These are phyloP conservation scores for Chionodraco myersi DNA, from an alignment of 2,113 vertebrate genomes.

Conservation along the genomic window DNA sequence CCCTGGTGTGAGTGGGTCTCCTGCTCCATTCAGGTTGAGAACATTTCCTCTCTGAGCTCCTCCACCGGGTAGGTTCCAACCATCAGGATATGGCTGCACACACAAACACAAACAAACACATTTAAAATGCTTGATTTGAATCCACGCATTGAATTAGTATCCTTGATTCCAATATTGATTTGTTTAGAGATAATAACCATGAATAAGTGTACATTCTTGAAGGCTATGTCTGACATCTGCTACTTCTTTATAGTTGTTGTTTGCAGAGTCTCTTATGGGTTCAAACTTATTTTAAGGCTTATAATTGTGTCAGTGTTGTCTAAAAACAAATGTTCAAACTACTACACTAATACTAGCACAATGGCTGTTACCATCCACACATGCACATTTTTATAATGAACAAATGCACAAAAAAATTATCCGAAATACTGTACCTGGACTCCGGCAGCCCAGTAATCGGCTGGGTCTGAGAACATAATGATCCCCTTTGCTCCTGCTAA, in stretches of 20 bases:
- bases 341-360: neutral
- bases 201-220: neutral
- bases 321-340: neutral
- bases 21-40: conserved; percentile 92
- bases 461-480: conserved; percentile 95
- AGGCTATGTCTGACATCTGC: neutral
- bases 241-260: neutral
- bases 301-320: neutral
- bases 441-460: conserved; percentile 90
- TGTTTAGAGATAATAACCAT: neutral
- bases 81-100: conserved; percentile 87
- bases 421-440: conserved; percentile 70
- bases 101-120: conserved; percentile 17
- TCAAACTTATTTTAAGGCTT: neutral
- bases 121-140: neutral
- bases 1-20: conserved; percentile 95
- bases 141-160: neutral
- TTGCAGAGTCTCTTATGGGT: neutral
- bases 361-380: conserved; percentile 28
- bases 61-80: conserved; percentile 94
- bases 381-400: neutral
- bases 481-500: conserved; percentile 90
- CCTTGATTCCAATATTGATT: neutral
- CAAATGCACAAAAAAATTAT: neutral
- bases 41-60: conserved; percentile 95